Evolutionary conservation across 2,888 invertebrate genomes (phyloP).

Genomic region (Mylabris sibirica): DNA sequence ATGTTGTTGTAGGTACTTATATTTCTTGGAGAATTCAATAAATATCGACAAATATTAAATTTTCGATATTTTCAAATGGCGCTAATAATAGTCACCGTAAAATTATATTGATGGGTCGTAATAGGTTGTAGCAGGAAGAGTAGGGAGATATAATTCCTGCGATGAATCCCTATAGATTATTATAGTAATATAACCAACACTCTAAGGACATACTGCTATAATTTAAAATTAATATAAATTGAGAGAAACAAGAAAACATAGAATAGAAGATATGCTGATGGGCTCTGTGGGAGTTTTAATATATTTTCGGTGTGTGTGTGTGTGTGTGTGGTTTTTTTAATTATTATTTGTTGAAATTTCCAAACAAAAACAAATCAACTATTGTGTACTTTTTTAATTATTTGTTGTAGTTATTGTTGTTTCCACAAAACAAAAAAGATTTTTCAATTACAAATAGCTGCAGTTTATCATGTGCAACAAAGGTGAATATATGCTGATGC

Average conservation of each 20-base stretch:
- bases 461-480: not conserved
- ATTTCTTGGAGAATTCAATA: not conserved
- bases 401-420: not conserved
- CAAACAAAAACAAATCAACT: not conserved
- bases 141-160: slow-evolving; percentile 1
- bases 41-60: not conserved
- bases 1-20: too few relatives aligned
- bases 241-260: not conserved
- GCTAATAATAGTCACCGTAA: slow-evolving; percentile 8
- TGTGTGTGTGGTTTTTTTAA: too few relatives aligned
- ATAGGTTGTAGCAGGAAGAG: not conserved
- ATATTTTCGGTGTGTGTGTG: not conserved
- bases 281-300: not conserved
- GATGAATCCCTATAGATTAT: slow-evolving; percentile 7
- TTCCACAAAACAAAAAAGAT: not conserved
- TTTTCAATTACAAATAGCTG: not conserved
- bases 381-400: slow-evolving; percentile 3
- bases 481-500: slow-evolving; percentile 7
- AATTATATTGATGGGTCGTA: slow-evolving; percentile 3
- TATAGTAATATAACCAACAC: slow-evolving; percentile 9
- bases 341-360: not conserved
- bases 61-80: not conserved
- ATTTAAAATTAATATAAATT: slow-evolving; percentile 10
- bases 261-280: slow-evolving; percentile 1
- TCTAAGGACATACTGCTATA: slow-evolving; percentile 6